These are phyloP conservation scores for Rhinogobio ventralis DNA, from an alignment of 2,797 vertebrate genomes.

Conservation along the genomic window DNA sequence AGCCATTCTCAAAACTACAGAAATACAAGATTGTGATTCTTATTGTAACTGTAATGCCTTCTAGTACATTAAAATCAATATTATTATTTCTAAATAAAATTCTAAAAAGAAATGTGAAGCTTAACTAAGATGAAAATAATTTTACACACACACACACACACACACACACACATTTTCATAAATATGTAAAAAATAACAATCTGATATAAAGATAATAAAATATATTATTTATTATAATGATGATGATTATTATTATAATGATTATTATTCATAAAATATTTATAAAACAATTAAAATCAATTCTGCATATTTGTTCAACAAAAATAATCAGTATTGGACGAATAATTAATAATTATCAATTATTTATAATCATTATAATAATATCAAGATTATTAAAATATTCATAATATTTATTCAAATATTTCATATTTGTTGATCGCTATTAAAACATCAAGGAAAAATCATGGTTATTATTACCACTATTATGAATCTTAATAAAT, in stretches of 20 bases:
- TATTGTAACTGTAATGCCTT: neutral
- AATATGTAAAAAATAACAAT: neutral
- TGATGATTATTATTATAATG: neutral
- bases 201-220: neutral
- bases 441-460: neutral
- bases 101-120: neutral
- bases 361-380: neutral
- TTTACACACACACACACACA: neutral
- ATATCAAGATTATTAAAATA: neutral
- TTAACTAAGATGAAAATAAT: neutral
- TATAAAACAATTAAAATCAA: neutral
- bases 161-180: too few relatives aligned
- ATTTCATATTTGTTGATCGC: neutral
- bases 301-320: neutral
- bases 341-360: neutral
- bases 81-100: neutral
- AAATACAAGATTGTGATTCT: neutral
- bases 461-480: neutral
- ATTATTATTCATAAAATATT: neutral
- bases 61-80: neutral
- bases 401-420: neutral
- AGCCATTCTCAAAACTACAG: neutral
- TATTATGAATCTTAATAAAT: neutral
- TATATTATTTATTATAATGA: neutral
- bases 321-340: neutral